Conservation (phyloP, 92 coral and sea anemone genomes). For the Diadumene lineata region DNA sequence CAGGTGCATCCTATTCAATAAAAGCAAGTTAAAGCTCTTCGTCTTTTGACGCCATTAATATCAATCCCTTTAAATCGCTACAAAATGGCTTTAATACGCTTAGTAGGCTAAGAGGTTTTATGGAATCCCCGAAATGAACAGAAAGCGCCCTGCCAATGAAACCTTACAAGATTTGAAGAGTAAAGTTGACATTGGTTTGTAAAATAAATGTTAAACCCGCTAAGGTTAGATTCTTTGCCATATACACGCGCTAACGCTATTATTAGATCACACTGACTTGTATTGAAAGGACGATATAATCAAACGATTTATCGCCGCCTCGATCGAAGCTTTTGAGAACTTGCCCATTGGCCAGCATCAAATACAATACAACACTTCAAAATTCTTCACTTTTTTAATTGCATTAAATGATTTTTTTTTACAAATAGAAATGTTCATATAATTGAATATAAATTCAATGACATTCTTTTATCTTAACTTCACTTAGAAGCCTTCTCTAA, state of each 20-base stretch:
- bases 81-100: neutral
- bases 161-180: no score
- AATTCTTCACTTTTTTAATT: neutral
- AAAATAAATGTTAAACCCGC: no score
- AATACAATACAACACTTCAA: neutral
- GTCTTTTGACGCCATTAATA: neutral
- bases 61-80: neutral
- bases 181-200: no score
- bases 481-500: neutral
- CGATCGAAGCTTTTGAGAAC: no score
- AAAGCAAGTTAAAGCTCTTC: conserved; percentile 7
- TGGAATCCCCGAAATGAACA: neutral
- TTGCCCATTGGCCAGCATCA: neutral
- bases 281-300: no score
- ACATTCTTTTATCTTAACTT: neutral
- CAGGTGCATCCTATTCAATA: neutral
- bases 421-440: conserved; percentile 8
- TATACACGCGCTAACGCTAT: no score
- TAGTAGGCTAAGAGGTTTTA: neutral
- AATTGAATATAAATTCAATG: no score
- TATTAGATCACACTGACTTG: no score
- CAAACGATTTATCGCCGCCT: no score
- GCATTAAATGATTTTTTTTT: neutral
- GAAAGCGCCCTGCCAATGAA: no score
- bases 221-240: no score